Percentiles rank a stretch among this genome's conserved stretches.
phyloP scores from a whole-genome alignment of 2,797 vertebrate species.

The Pygocentrus nattereri region DNA sequence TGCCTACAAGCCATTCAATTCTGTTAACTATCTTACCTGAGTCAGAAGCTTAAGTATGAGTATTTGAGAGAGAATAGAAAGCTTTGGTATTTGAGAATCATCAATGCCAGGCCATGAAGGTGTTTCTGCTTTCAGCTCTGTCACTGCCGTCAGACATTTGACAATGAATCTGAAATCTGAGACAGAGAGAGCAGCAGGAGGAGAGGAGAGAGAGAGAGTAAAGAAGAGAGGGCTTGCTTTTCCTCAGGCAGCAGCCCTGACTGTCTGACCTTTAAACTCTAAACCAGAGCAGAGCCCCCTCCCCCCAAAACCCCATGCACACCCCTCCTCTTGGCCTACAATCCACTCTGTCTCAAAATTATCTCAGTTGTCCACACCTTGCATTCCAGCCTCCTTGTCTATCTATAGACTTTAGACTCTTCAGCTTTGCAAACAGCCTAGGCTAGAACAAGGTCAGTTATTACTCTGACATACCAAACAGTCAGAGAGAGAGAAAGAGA shows the following conservation, averaged over 20 bases:
- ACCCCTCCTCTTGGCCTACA: conserved; percentile 25
- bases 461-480: conserved; percentile 50
- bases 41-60: not conserved
- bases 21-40: not conserved
- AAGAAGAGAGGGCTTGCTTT: conserved; percentile 57
- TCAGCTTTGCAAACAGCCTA: conserved; percentile 67
- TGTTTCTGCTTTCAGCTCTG: conserved; percentile 48
- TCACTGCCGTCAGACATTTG: conserved; percentile 33
- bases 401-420: conserved; percentile 79
- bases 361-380: conserved; percentile 77
- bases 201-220: conserved; percentile 46
- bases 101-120: conserved; percentile 31
- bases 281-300: conserved; percentile 59
- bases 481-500: conserved; percentile 11
- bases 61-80: not conserved
- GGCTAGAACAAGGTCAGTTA: conserved; percentile 59
- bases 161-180: conserved; percentile 74
- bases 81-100: conserved; percentile 48
- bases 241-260: conserved; percentile 54
- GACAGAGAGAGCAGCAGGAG: not conserved
- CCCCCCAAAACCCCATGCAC: conserved; percentile 30
- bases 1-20: not conserved
- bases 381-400: conserved; percentile 70
- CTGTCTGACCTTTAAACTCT: conserved; percentile 71
- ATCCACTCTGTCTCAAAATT: conserved; percentile 65